Evolutionary conservation across 2,797 vertebrate species (phyloP).

Genomic region (Mormyrus hasselquistii): DNA sequence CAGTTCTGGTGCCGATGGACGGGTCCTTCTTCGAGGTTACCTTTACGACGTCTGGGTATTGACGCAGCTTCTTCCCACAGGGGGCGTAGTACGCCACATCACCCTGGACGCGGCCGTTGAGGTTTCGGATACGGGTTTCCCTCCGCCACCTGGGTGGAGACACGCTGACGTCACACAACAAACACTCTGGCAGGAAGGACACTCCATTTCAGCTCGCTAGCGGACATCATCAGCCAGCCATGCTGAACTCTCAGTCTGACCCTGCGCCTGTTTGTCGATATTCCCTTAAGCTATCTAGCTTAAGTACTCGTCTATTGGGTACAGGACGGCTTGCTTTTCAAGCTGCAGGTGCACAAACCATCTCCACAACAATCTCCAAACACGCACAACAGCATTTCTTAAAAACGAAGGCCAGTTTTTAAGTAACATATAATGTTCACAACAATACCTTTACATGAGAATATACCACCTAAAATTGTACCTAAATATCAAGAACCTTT

Average conservation of each 20-base stretch:
- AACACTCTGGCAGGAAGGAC: neutral
- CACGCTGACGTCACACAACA: neutral
- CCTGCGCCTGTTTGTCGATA: neutral
- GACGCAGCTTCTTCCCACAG: conserved; percentile 89
- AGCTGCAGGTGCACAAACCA: neutral
- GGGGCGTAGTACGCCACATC: conserved; percentile 89
- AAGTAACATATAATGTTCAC: neutral
- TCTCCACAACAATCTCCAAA: neutral
- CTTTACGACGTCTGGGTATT: conserved; percentile 93
- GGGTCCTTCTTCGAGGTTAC: conserved; percentile 46
- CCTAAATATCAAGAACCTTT: neutral
- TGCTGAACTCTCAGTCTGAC: neutral
- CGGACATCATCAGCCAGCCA: neutral
- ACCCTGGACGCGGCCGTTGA: conserved; percentile 79
- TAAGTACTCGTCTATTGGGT: neutral
- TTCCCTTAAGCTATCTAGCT: neutral
- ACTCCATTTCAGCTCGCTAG: neutral
- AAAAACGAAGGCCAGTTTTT: neutral
- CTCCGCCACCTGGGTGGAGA: conserved; percentile 76
- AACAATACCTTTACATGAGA: neutral
- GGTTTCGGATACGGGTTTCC: conserved; percentile 80
- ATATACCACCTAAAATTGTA: neutral
- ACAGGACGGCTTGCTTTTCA: neutral
- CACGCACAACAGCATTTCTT: neutral
- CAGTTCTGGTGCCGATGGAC: neutral